Conservation (phyloP, 1,140 invertebrate species). For the Lordiphosa mommai region DNA sequence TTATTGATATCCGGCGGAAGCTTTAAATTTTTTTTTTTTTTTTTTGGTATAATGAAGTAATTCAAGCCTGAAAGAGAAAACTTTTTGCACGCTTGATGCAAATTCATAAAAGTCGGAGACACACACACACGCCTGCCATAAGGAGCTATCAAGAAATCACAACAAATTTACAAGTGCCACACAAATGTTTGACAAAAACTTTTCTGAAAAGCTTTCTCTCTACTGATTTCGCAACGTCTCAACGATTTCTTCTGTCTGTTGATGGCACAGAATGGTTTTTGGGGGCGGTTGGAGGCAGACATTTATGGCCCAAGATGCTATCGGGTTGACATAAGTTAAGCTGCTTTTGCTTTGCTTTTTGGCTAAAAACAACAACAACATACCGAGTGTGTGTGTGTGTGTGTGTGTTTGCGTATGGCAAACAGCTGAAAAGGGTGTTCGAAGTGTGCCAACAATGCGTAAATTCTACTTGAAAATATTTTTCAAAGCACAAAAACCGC, state of each 20-base stretch:
- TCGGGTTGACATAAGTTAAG: constrained; percentile 77
- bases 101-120: constrained; percentile 66
- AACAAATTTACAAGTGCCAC: constrained; percentile 78
- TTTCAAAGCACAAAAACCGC: constrained; percentile 55
- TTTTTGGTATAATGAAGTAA: constrained; percentile 59
- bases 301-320: constrained; percentile 73
- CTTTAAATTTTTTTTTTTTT: constrained; percentile 50
- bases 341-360: constrained; percentile 70
- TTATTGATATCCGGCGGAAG: constrained; percentile 31
- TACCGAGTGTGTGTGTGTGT: neutral
- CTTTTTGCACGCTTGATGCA: constrained; percentile 46
- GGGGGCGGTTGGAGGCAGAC: constrained; percentile 48
- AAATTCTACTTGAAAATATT: constrained; percentile 62
- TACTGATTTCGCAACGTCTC: constrained; percentile 75
- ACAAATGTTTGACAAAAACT: constrained; percentile 78
- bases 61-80: constrained; percentile 64
- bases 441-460: constrained; percentile 59
- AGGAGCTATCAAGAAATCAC: constrained; percentile 77
- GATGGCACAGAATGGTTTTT: constrained; percentile 8
- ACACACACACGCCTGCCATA: constrained; percentile 42
- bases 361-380: constrained; percentile 62
- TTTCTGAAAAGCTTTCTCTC: constrained; percentile 67
- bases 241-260: constrained; percentile 57
- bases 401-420: constrained; percentile 27
- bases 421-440: constrained; percentile 58